Percentiles rank a stretch among this genome's conserved stretches.
These are phyloP conservation scores for Leptogaster cylindrica DNA, from an alignment of 2,888 invertebrate species.

Conservation along the genomic window DNA sequence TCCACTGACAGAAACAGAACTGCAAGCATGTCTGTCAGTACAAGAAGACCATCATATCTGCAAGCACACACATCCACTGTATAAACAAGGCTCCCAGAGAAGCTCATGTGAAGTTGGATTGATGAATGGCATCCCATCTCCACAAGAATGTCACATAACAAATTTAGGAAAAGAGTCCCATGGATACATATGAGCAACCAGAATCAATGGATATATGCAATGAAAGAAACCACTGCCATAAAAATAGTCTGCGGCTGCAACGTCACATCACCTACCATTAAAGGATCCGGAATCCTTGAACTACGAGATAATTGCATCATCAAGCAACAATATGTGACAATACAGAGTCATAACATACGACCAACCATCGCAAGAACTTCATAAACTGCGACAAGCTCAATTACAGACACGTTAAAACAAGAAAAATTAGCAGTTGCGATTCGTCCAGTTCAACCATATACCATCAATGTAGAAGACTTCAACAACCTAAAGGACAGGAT, in stretches of 20 bases:
- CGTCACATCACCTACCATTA: neutral
- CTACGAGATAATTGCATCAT: neutral
- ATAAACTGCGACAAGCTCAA: neutral
- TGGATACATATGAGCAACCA: too few species aligned
- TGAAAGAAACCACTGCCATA: neutral
- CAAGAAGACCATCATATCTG: too few species aligned
- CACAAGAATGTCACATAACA: too few species aligned
- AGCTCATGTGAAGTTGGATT: too few species aligned
- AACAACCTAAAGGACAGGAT: neutral
- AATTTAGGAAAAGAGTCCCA: too few species aligned
- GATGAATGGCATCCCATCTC: too few species aligned
- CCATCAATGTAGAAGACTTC: neutral
- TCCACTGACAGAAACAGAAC: too few species aligned
- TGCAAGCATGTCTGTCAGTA: too few species aligned
- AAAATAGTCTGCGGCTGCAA: neutral
- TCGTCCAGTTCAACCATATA: neutral
- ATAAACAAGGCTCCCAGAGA: too few species aligned
- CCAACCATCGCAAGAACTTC: neutral
- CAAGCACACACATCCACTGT: too few species aligned
- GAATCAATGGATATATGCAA: neutral
- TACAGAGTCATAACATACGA: too few species aligned
- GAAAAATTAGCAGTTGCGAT: neutral
- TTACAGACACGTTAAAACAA: neutral
- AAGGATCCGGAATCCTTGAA: neutral
- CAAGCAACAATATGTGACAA: neutral